Evolutionary conservation across 2,888 invertebrate species (phyloP), one percentile per base, ranked within the genome.

Genomic region (Petrolisthes manimaculis): DNA sequence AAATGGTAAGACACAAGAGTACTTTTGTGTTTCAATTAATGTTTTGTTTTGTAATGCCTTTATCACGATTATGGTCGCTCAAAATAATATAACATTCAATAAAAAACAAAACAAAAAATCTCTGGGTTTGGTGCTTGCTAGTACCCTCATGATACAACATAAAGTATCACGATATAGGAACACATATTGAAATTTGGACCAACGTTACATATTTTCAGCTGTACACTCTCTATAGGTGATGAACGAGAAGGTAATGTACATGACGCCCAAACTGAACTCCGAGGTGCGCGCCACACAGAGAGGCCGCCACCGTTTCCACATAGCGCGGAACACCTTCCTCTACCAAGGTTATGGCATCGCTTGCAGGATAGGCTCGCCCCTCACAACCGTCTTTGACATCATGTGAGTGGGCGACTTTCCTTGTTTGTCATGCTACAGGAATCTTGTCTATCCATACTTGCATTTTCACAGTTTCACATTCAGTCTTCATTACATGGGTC

Each of bases 281-380:
- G 83, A 83, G 18, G 75, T 87, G 18, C 77, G 83, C 3, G 83
- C 86, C 24, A 78, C 83, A 4, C 86, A 87, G 83, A 54, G 69
- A 83, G 86, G 86, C 24, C 37, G 86, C 54, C 12, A 71, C 37
- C 78, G 71, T 9, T 87, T 87, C 51, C 56, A 87, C 61, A 21
- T 83, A 51, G 83, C 86, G 8, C 78, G 86, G 37, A 61, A 87
- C 53, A 87, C 86, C 71, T 87, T 87, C 83, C 71, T 83, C 21
- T 83, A 83, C 18, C 86, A 87, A 21, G 69, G 78, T 0, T 87
- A 83, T 78, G 86, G 86, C 14, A 83, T 87, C 24, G 86, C 83
- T n/a, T 87, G 86, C 77, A 83, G 61, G 12, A 56, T 14, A 6
- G 86, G 86, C 4, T 51, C 86, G 5, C 86, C 86, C 37, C 83